Evolutionary conservation across 2,888 invertebrate species (phyloP).

Genomic region (Idaea aversata): DNA sequence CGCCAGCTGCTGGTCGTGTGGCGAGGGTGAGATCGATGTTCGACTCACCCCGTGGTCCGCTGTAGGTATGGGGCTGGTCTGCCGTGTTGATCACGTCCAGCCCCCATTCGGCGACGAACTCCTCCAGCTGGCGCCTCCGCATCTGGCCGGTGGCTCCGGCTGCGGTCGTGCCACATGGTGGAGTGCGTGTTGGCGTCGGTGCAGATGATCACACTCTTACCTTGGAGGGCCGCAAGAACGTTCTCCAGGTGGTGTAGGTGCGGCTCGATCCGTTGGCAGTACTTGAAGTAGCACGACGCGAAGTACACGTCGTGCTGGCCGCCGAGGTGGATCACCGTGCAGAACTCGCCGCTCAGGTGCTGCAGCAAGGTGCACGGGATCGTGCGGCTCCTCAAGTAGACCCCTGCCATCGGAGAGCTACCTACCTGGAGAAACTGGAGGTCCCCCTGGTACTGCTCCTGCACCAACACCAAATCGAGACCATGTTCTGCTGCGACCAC

Average conservation of each 20-base stretch:
- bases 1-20: no score
- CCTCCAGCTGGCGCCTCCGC: slow-evolving; percentile 7
- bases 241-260: slow-evolving; percentile 9
- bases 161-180: neutral
- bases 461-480: slow-evolving; percentile 28
- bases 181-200: neutral
- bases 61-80: no score
- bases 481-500: slow-evolving; percentile 14
- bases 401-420: slow-evolving; percentile 21
- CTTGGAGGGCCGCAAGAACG: neutral
- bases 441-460: slow-evolving; percentile 28
- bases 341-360: slow-evolving; percentile 23
- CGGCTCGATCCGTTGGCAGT: slow-evolving; percentile 8
- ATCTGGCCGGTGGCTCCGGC: neutral
- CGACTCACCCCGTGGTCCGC: no score
- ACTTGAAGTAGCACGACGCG: slow-evolving; percentile 24
- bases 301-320: neutral
- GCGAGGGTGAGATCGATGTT: no score
- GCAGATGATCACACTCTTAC: neutral
- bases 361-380: slow-evolving; percentile 17
- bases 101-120: neutral
- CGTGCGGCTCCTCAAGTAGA: slow-evolving; percentile 9
- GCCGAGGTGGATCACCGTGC: slow-evolving; percentile 11
- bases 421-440: slow-evolving; percentile 8
- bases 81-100: neutral